These are phyloP conservation scores for Hypena proboscidalis DNA, from an alignment of 2,888 invertebrate genomes.

Conservation along the genomic window DNA sequence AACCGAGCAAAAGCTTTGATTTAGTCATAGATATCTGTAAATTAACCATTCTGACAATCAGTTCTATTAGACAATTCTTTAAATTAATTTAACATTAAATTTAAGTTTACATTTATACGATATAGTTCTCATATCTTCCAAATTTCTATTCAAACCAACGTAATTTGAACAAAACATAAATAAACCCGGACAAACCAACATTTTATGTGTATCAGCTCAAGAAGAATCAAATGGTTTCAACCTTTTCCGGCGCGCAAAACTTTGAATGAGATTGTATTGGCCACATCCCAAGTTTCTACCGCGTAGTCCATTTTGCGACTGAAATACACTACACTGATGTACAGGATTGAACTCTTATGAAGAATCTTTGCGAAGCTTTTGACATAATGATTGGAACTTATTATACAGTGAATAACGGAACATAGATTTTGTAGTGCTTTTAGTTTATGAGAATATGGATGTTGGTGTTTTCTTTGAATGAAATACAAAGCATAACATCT, in stretches of 20 bases:
- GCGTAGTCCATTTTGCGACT: conserved; percentile 32
- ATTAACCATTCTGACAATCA: no score
- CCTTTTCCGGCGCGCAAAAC: conserved; percentile 61
- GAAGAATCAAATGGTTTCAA: conserved; percentile 48
- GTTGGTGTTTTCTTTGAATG: no score
- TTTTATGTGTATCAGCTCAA: conserved; percentile 22
- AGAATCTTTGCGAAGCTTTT: conserved; percentile 25
- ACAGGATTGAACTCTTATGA: conserved; percentile 29
- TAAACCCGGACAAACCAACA: conserved; percentile 10
- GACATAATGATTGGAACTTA: conserved; percentile 8
- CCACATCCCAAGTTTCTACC: conserved; percentile 66
- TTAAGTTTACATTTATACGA: no score
- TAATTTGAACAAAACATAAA: not conserved
- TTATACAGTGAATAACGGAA: not conserved
- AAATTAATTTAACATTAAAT: no score
- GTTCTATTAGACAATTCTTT: no score
- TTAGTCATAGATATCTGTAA: no score
- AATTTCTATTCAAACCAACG: no score
- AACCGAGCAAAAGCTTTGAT: no score
- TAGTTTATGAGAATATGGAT: no score
- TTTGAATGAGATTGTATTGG: conserved; percentile 81
- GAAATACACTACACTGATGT: conserved; percentile 35
- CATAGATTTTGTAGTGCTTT: no score
- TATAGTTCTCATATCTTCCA: no score
- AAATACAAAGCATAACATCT: no score